These are phyloP conservation scores for Thunnus thynnus DNA, from an alignment of 2,113 vertebrate genomes.

Conservation along the genomic window DNA sequence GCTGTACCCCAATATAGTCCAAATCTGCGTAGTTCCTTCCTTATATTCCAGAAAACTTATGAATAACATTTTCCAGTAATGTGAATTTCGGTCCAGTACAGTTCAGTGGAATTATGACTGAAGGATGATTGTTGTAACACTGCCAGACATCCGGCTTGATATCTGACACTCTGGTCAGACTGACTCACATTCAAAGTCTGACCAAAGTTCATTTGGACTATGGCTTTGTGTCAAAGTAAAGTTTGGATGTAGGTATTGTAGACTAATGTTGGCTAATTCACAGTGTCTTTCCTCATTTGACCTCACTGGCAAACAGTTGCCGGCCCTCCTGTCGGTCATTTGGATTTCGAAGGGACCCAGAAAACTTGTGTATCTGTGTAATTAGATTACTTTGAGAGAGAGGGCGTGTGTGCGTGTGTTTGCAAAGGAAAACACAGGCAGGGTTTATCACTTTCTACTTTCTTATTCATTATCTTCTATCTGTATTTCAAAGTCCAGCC, in stretches of 20 bases:
- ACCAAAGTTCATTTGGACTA: no score
- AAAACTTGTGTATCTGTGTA: constrained; percentile 10
- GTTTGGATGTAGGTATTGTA: background rate
- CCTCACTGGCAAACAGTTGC: background rate
- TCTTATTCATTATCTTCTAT: background rate
- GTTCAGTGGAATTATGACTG: background rate
- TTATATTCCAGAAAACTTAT: background rate
- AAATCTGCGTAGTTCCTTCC: background rate
- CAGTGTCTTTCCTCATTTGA: background rate
- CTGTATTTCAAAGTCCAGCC: background rate
- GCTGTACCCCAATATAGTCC: background rate
- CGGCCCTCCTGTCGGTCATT: background rate
- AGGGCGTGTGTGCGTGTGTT: background rate
- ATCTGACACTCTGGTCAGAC: background rate
- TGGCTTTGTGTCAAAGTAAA: background rate
- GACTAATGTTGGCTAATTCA: background rate
- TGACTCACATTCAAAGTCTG: constrained; percentile 3
- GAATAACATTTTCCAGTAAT: background rate
- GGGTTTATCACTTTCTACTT: background rate
- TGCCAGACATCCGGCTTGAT: background rate
- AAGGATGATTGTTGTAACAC: background rate
- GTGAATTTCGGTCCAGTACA: background rate
- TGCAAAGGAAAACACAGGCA: background rate
- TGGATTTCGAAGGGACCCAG: background rate
- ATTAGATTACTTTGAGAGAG: constrained; percentile 47